A percentile compares a stretch with the other conserved stretches of the same genome.
Conservation (phyloP, 2,113 vertebrate genomes). For the Mustela lutreola region DNA sequence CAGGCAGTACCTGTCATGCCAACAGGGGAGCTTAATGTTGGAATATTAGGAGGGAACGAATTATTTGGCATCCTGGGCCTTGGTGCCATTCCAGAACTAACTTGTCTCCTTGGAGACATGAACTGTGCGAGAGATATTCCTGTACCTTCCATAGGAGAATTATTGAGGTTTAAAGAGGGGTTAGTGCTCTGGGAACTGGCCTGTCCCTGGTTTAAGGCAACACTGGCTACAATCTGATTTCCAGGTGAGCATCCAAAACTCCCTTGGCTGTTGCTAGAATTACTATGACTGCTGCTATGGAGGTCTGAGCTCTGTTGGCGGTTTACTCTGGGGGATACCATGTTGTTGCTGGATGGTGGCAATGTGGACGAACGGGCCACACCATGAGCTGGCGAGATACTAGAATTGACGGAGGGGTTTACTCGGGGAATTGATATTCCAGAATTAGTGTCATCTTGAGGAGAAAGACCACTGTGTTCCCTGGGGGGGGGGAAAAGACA, state of each 20-base stretch:
- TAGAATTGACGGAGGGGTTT: constrained; percentile 88
- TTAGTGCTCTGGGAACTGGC: constrained; percentile 86
- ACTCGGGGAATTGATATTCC: constrained; percentile 91
- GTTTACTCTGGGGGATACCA: constrained; percentile 86
- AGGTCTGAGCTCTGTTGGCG: constrained; percentile 89
- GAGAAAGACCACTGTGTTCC: constrained; percentile 96
- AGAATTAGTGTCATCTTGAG: constrained; percentile 96
- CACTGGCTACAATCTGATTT: constrained; percentile 87
- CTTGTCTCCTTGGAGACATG: constrained; percentile 93
- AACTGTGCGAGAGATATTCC: constrained; percentile 94
- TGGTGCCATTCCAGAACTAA: constrained; percentile 91
- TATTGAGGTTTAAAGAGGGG: constrained; percentile 85
- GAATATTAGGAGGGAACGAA: constrained; percentile 93
- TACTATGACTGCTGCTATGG: constrained; percentile 86
- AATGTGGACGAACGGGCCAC: constrained; percentile 86
- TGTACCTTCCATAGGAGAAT: constrained; percentile 93
- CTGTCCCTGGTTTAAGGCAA: constrained; percentile 90
- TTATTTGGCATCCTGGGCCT: constrained; percentile 91
- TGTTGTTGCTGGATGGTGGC: constrained; percentile 88
- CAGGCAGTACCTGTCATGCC: constrained; percentile 86
- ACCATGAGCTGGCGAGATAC: constrained; percentile 88
- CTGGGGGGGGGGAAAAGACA: constrained; percentile 80
- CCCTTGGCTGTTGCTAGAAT: constrained; percentile 87
- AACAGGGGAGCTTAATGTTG: constrained; percentile 91
- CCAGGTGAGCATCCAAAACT: constrained; percentile 87